Evolutionary conservation across 2,113 vertebrate species (phyloP).

Genomic region (Thamnophis sirtalis): DNA sequence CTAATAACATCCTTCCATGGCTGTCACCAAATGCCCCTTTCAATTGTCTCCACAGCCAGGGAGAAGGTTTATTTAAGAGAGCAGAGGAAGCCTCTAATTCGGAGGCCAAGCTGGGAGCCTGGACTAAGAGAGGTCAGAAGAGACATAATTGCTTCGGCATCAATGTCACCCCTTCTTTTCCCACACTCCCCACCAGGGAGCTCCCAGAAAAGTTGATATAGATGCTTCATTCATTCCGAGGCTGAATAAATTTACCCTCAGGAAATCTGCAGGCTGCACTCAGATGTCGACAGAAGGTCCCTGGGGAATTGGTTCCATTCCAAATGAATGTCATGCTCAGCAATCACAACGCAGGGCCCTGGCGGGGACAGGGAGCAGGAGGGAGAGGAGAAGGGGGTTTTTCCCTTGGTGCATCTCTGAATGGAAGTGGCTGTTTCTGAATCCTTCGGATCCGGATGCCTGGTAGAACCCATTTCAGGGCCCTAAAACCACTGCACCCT

Average conservation of each 20-base stretch:
- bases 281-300: background rate
- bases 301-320: background rate
- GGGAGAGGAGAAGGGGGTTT: no score
- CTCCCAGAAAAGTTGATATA: background rate
- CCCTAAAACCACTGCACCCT: background rate
- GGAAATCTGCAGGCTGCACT: background rate
- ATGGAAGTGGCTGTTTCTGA: background rate
- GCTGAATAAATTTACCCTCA: conserved; percentile 1
- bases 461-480: background rate
- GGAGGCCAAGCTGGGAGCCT: background rate
- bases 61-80: no score
- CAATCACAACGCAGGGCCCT: background rate
- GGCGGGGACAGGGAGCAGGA: no score
- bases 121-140: background rate
- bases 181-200: background rate
- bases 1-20: background rate
- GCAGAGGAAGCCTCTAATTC: background rate
- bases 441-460: background rate
- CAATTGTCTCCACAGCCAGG: background rate
- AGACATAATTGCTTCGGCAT: background rate
- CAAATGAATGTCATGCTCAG: background rate
- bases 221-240: background rate
- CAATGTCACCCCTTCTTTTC: background rate
- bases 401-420: background rate
- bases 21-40: background rate